Percentiles rank a stretch among this genome's conserved stretches.
Conservation (phyloP, 2,888 invertebrate genomes). For the Cryptocephalus primarius region DNA sequence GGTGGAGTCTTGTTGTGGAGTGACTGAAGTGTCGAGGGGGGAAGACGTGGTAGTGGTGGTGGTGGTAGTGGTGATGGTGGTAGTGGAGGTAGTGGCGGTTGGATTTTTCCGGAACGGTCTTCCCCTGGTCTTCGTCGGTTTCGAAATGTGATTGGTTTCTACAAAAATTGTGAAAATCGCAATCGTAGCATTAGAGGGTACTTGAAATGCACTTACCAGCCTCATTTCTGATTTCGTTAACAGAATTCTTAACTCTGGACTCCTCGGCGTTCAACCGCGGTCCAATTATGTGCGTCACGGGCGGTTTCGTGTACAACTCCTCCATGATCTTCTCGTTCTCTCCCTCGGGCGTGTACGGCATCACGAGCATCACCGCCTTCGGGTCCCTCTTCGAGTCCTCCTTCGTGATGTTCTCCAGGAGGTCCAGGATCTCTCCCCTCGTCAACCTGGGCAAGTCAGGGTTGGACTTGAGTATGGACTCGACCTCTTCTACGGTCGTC, state of each 20-base stretch:
- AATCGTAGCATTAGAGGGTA: too few species aligned
- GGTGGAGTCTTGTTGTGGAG: neutral
- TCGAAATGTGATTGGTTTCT: neutral
- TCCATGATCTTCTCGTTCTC: conserved; percentile 40
- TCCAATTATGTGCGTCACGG: conserved; percentile 46
- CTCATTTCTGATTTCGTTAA: too few species aligned
- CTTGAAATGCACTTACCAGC: too few species aligned
- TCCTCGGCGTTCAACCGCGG: neutral
- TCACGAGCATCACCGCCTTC: conserved; percentile 52
- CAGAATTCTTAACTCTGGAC: too few species aligned
- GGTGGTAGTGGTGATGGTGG: neutral
- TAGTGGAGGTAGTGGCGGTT: neutral
- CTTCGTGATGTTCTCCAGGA: conserved; percentile 53
- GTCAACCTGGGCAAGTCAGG: conserved; percentile 51
- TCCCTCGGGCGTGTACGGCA: conserved; percentile 54
- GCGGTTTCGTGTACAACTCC: conserved; percentile 55
- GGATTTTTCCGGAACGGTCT: neutral
- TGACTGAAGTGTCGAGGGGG: neutral
- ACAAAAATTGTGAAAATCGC: neutral
- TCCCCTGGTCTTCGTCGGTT: neutral
- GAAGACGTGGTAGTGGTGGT: neutral
- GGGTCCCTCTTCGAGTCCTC: conserved; percentile 38
- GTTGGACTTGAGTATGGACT: conserved; percentile 49
- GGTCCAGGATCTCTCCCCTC: conserved; percentile 53
- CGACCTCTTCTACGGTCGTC: conserved; percentile 56